phyloP scores from a whole-genome alignment of 53 echinoderm and acorn worm species.

The Henricia sp. region DNA sequence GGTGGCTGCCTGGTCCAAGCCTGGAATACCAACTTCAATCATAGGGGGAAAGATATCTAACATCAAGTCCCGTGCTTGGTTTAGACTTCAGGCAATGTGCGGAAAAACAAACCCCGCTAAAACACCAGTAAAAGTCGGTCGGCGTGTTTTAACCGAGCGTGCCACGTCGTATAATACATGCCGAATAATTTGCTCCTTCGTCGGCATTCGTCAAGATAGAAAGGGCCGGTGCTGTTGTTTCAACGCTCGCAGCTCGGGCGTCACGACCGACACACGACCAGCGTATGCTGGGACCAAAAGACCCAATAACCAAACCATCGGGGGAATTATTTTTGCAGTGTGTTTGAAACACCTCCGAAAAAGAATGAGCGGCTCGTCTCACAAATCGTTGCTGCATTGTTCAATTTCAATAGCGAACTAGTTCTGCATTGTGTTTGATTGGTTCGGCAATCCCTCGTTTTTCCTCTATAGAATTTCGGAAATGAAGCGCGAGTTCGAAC shows the following conservation, averaged over 20 bases:
- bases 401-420: background rate
- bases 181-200: background rate
- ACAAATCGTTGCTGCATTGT: conserved; percentile 25
- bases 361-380: conserved; percentile 22
- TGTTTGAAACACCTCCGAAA: conserved; percentile 38
- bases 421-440: conserved; percentile 28
- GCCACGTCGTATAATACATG: conserved; percentile 1
- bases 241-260: background rate
- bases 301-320: conserved; percentile 30
- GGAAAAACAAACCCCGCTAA: background rate
- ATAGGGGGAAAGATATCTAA: background rate
- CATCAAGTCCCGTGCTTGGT: background rate
- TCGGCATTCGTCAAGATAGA: conserved; percentile 9
- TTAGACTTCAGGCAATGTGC: too few species aligned
- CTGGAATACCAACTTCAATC: conserved; percentile 1
- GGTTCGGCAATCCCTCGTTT: background rate
- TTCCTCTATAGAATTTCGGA: background rate
- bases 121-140: conserved; percentile 49
- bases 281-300: conserved; percentile 28
- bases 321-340: conserved; percentile 13
- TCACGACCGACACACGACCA: conserved; percentile 36
- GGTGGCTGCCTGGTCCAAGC: background rate
- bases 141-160: conserved; percentile 20
- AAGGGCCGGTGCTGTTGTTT: conserved; percentile 45
- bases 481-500: conserved; percentile 41